A percentile compares a stretch with the other conserved stretches of the same genome.
Evolutionary conservation across 1,140 invertebrate genomes (phyloP).

Genomic region (Cheumatopsyche charites): DNA sequence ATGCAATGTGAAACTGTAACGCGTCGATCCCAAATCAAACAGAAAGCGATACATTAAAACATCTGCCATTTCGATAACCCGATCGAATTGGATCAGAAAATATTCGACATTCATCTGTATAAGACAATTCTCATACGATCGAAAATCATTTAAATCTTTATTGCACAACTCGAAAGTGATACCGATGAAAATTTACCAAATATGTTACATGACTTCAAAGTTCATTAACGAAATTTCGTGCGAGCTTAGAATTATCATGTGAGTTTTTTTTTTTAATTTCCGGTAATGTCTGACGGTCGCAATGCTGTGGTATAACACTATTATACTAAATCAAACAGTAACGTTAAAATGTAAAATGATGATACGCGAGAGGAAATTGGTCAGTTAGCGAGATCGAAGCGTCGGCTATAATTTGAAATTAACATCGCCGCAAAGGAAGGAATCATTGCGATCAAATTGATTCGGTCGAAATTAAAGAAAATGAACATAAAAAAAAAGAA

Average conservation of each 20-base stretch:
- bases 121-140: too few relatives aligned
- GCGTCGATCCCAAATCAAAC: slow-evolving; percentile 6
- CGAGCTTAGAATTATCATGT: not conserved
- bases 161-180: too few relatives aligned
- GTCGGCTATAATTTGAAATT: slow-evolving; percentile 10
- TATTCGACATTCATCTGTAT: too few relatives aligned
- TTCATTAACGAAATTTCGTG: too few relatives aligned
- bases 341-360: slow-evolving; percentile 1
- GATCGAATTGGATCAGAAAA: too few relatives aligned
- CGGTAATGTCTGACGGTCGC: not conserved
- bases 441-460: slow-evolving; percentile 4
- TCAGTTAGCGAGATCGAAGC: not conserved
- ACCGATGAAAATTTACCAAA: too few relatives aligned
- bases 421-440: slow-evolving; percentile 11
- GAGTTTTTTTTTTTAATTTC: slow-evolving; percentile 8
- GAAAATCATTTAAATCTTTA: too few relatives aligned
- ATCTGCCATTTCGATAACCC: too few relatives aligned
- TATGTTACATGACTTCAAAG: too few relatives aligned
- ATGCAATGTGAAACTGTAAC: slow-evolving; percentile 5
- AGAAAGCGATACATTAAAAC: too few relatives aligned
- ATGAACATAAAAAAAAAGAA: not conserved
- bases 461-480: slow-evolving; percentile 1
- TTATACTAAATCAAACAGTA: slow-evolving; percentile 15
- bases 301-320: not conserved
- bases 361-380: slow-evolving; percentile 17